These are phyloP conservation scores for Melanchra persicariae DNA, from an alignment of 2,888 invertebrate genomes.

Conservation along the genomic window DNA sequence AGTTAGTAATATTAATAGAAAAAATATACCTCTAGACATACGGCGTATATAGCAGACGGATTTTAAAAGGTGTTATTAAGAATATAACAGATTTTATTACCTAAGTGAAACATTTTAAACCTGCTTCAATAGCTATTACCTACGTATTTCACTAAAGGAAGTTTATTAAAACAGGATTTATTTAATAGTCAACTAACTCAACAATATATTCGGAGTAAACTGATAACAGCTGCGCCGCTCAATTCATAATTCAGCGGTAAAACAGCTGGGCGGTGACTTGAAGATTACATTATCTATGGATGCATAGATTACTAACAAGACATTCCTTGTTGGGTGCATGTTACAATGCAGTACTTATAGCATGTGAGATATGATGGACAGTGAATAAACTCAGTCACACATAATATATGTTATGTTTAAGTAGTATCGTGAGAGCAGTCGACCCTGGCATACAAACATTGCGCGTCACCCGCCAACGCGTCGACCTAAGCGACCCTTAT, in stretches of 20 bases:
- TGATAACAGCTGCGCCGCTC: slow-evolving; percentile 30
- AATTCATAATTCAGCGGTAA: slow-evolving; percentile 4
- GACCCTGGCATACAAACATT: slow-evolving; percentile 83
- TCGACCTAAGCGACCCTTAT: slow-evolving; percentile 80
- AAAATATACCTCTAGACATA: not conserved
- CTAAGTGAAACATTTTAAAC: not conserved
- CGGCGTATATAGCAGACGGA: too few relatives aligned
- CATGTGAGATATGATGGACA: slow-evolving; percentile 3
- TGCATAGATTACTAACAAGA: slow-evolving; percentile 16
- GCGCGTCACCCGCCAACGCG: slow-evolving; percentile 76
- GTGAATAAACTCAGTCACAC: slow-evolving; percentile 6
- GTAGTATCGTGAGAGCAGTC: slow-evolving; percentile 70
- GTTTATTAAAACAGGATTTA: not conserved
- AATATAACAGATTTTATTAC: too few relatives aligned
- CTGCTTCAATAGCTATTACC: not conserved
- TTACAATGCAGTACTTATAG: not conserved
- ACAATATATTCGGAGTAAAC: slow-evolving; percentile 5
- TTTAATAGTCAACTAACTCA: not conserved
- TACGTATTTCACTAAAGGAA: not conserved
- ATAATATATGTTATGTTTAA: slow-evolving; percentile 1
- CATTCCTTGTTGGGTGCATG: slow-evolving; percentile 2
- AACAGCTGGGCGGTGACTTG: not conserved
- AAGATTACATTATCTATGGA: slow-evolving; percentile 17
- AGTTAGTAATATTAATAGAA: not conserved
- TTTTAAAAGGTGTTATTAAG: too few relatives aligned